Evolutionary conservation across 2,888 invertebrate genomes (phyloP), one percentile per base, ranked within the genome.

Genomic region (Drosophila demipolita): DNA sequence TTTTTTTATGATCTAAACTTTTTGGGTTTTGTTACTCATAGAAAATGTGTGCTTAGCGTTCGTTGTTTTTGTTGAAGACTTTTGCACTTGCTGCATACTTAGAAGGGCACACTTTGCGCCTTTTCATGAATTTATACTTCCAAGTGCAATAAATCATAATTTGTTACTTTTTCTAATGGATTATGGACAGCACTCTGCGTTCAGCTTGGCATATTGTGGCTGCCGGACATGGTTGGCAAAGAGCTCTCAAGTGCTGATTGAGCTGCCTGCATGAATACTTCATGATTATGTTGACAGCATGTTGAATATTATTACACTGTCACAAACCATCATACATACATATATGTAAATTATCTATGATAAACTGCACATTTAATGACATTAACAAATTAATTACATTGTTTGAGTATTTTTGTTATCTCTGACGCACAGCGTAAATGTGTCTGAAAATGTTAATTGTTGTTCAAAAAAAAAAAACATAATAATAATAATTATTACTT

Each of bases 141-240:
- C 53, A 70, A 83, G 73, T 85, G 85, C 85, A 87, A 87, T 87
- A 87, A 87, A 87, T 87, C 87, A 87, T 89, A 87, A 87, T 87
- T 87, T 89, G 87, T 80, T 84, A 75, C 76, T 75, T 87, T 88
- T 89, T 87, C 85, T 87, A 87, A 87, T 87, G 87, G 89, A 87
- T 87, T 87, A 89, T 82, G 84, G 87, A 77, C 86, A 81, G 71
- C 73, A 69, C 73, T 77, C 73, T 59, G 36, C 64, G 48, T 29
- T 70, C 54, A 68, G 73, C 50, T 52, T 68, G 55, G 79, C 80
- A 80, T 80, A 79, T 82, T 82, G 69, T 78, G 69, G 53, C 62
- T 66, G 73, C 74, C 66, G 67, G 66, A 78, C 73, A 65, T 75
- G 64, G 62, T 67, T 61, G 62, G 67, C 58, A 64, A 66, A 67